Percentiles rank a stretch among this genome's conserved stretches.
Conservation (phyloP, 2,797 vertebrate species). For the Coranthus polyacanthus region DNA sequence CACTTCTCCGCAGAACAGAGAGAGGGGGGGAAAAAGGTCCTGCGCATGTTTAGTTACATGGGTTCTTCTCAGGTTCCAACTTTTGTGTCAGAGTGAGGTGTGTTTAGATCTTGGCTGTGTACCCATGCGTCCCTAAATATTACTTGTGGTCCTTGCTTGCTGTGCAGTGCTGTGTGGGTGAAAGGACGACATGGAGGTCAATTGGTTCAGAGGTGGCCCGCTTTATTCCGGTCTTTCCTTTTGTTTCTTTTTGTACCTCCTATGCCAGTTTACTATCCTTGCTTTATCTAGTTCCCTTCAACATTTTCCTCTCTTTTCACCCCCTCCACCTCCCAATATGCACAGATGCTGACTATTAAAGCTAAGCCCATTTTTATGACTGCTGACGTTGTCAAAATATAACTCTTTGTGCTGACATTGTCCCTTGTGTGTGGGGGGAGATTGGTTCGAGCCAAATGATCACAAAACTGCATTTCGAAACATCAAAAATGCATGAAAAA, state of each 20-base stretch:
- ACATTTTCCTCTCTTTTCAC: not conserved
- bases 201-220: conserved; percentile 30
- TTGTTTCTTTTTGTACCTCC: not conserved
- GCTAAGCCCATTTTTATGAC: conserved; percentile 33
- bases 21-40: conserved; percentile 8
- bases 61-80: conserved; percentile 50
- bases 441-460: conserved; percentile 38
- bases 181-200: conserved; percentile 22
- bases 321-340: no score
- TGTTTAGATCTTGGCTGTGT: conserved; percentile 71
- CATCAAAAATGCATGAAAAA: conserved; percentile 25
- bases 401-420: conserved; percentile 54
- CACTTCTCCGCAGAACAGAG: conserved; percentile 23
- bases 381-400: conserved; percentile 43
- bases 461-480: conserved; percentile 26
- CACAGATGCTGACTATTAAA: conserved; percentile 51
- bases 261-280: conserved; percentile 6
- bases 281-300: conserved; percentile 15
- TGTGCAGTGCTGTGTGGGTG: conserved; percentile 34
- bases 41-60: conserved; percentile 47
- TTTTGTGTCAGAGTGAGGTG: conserved; percentile 48
- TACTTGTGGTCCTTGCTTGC: conserved; percentile 48
- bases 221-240: not conserved
- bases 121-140: conserved; percentile 68
- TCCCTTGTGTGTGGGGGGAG: conserved; percentile 19